Evolutionary conservation across 2,797 vertebrate genomes (phyloP).

Genomic region (Sylvilagus floridanus): DNA sequence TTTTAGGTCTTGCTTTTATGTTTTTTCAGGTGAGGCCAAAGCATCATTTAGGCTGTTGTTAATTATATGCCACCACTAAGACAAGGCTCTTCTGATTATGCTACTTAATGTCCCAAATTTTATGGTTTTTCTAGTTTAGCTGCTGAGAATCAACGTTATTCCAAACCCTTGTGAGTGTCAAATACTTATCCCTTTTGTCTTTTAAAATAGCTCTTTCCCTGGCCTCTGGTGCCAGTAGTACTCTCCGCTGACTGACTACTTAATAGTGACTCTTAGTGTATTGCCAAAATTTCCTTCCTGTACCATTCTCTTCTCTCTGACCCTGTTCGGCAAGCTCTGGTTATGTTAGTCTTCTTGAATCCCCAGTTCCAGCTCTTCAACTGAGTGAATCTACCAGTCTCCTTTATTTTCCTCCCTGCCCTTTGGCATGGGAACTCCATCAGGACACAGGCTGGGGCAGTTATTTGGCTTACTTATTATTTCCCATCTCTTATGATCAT

Average conservation of each 20-base stretch:
- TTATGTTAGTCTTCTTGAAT: neutral
- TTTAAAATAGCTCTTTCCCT: neutral
- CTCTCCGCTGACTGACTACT: neutral
- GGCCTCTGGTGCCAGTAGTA: neutral
- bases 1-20: constrained; percentile 21
- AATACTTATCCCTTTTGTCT: neutral
- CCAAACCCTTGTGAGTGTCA: neutral
- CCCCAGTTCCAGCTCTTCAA: neutral
- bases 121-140: neutral
- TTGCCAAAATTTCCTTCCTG: constrained; percentile 38
- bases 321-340: neutral
- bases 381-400: neutral
- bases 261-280: neutral
- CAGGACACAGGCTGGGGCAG: neutral
- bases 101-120: neutral
- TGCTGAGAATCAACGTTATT: neutral
- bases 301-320: neutral
- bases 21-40: neutral
- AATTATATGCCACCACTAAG: neutral
- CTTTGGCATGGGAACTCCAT: neutral
- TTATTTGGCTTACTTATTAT: neutral
- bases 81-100: neutral
- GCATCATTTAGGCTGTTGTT: neutral
- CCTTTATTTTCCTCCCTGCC: neutral
- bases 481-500: neutral